phyloP scores from a whole-genome alignment of 2,797 vertebrate species.

The Balearica regulorum region DNA sequence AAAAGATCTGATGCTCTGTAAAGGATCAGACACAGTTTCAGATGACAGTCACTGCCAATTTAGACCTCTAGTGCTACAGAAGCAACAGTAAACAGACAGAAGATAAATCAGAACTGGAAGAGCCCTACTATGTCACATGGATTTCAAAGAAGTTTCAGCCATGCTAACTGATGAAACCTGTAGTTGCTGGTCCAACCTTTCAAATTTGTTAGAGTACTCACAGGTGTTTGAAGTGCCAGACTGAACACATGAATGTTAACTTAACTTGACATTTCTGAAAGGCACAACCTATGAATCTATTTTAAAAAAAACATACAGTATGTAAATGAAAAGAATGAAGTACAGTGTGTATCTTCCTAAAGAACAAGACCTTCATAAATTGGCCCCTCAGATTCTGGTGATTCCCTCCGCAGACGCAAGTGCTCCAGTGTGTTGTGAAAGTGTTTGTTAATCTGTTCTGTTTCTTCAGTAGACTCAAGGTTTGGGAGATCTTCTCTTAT shows the following conservation, averaged over 20 bases:
- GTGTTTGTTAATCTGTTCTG: constrained; percentile 99
- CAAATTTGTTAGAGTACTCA: constrained; percentile 68
- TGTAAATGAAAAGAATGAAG: constrained; percentile 37
- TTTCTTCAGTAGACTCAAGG: constrained; percentile 96
- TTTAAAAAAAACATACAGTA: constrained; percentile 51
- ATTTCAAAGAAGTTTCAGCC: constrained; percentile 60
- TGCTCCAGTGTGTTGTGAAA: constrained; percentile 99
- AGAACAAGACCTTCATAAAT: constrained; percentile 96
- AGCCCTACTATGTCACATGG: constrained; percentile 35
- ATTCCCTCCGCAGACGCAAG: constrained; percentile 91
- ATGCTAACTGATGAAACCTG: constrained; percentile 68
- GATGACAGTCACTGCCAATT: constrained; percentile 61
- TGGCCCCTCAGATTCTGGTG: constrained; percentile 91
- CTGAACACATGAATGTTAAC: constrained; percentile 65
- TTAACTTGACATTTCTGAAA: constrained; percentile 77
- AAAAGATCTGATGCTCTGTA: constrained; percentile 57
- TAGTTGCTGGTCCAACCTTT: constrained; percentile 59
- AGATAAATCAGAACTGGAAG: background rate
- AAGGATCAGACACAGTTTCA: constrained; percentile 55
- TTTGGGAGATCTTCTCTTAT: constrained; percentile 97
- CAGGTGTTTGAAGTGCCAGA: constrained; percentile 72
- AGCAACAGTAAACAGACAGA: constrained; percentile 57
- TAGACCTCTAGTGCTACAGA: constrained; percentile 64
- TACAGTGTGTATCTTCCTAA: constrained; percentile 65
- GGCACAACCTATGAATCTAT: constrained; percentile 78